These are phyloP conservation scores for Poliocrania exsul DNA, from an alignment of 2,797 vertebrate species.

Conservation along the genomic window DNA sequence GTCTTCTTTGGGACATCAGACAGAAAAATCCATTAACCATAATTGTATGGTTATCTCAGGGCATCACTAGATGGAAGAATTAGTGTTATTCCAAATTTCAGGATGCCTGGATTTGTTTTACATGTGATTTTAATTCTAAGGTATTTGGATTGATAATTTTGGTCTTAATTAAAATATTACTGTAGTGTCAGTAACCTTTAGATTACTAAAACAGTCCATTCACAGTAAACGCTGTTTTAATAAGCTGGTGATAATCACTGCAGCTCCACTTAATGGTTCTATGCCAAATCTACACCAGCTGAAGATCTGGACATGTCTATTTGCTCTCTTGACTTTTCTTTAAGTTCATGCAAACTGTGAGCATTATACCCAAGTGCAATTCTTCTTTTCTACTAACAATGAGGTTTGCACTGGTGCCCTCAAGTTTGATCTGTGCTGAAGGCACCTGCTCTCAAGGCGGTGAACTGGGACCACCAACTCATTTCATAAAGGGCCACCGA, in stretches of 20 bases:
- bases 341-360: not conserved
- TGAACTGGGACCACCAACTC: conserved; percentile 48
- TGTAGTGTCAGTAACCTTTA: not conserved
- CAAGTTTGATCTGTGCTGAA: conserved; percentile 23
- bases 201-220: not conserved
- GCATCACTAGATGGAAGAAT: not conserved
- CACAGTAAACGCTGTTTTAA: not conserved
- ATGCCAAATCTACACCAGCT: not conserved
- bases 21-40: conserved; percentile 37
- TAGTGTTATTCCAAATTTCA: not conserved
- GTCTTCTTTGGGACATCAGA: conserved; percentile 10
- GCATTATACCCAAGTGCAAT: not conserved
- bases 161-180: not conserved
- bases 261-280: not conserved
- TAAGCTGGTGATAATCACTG: conserved; percentile 15
- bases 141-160: not conserved
- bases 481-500: conserved; percentile 37
- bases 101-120: not conserved
- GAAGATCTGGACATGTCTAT: not conserved
- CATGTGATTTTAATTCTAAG: not conserved
- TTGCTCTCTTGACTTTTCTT: not conserved
- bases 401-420: conserved; percentile 6
- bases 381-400: not conserved
- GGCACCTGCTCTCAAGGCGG: conserved; percentile 65
- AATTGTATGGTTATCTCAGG: conserved; percentile 9